Evolutionary conservation across 1,140 invertebrate genomes (phyloP).

Genomic region (Pachypeltis micranthus): DNA sequence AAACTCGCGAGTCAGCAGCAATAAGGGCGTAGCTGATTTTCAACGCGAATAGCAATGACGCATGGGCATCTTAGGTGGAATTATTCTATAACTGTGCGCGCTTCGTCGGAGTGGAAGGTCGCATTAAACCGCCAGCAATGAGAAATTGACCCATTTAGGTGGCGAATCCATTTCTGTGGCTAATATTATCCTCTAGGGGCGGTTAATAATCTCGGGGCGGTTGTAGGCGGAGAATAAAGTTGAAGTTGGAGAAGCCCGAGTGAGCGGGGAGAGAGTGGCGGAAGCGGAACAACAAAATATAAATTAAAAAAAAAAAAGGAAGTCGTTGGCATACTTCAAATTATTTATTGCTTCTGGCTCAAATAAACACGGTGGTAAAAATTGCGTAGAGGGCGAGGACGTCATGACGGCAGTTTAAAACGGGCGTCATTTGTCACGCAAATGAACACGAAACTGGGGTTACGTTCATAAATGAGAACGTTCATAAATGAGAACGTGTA

Average conservation of each 20-base stretch:
- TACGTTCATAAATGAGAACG: conserved; percentile 2
- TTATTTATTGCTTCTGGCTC: not conserved
- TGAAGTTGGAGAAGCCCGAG: not conserved
- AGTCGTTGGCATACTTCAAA: conserved; percentile 2
- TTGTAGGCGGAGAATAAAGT: not conserved
- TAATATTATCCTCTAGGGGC: not conserved
- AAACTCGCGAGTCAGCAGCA: too few species aligned
- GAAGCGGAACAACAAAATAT: too few species aligned
- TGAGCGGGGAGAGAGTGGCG: not conserved
- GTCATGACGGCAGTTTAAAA: not conserved
- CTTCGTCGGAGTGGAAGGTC: not conserved
- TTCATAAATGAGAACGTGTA: too few species aligned
- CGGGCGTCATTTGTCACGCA: not conserved
- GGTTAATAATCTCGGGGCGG: conserved; percentile 2
- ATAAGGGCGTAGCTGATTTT: too few species aligned
- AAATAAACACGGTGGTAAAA: conserved; percentile 1
- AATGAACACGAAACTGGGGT: not conserved
- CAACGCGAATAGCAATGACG: too few species aligned
- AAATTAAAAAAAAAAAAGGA: not conserved
- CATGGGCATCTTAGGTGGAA: too few species aligned
- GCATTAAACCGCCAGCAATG: not conserved
- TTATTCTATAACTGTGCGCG: conserved; percentile 3
- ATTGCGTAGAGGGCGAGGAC: not conserved
- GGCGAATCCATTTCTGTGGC: conserved; percentile 7
- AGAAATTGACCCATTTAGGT: conserved; percentile 5